phyloP scores from a whole-genome alignment of 1,140 invertebrate genomes.

The Trypoxylus dichotomus region DNA sequence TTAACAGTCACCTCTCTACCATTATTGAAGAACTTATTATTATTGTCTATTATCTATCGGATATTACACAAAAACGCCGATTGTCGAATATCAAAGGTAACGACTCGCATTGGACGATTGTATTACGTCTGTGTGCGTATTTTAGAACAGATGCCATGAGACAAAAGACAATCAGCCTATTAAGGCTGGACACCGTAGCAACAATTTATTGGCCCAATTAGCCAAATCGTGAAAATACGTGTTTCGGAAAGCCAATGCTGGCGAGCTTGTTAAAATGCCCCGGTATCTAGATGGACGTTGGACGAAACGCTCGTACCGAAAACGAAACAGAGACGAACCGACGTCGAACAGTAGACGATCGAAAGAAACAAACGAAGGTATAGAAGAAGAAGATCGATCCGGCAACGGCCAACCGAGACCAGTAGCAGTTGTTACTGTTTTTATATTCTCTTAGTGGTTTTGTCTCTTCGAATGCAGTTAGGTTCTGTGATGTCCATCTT shows the following conservation, averaged over 20 bases:
- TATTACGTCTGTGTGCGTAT: slow-evolving; percentile 33
- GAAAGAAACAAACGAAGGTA: background rate
- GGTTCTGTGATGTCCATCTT: background rate
- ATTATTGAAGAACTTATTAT: too few relatives aligned
- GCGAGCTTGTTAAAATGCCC: slow-evolving; percentile 41
- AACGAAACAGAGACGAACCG: slow-evolving; percentile 14
- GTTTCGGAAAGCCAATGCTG: slow-evolving; percentile 53
- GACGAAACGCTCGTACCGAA: slow-evolving; percentile 13
- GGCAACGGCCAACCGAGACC: slow-evolving; percentile 16
- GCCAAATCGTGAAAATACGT: slow-evolving; percentile 55
- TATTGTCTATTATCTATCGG: too few relatives aligned
- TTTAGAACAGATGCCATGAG: slow-evolving; percentile 50
- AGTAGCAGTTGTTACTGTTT: slow-evolving; percentile 10
- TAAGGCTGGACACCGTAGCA: slow-evolving; percentile 53
- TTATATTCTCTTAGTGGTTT: slow-evolving; percentile 19
- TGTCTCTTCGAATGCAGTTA: slow-evolving; percentile 1
- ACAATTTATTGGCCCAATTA: slow-evolving; percentile 56
- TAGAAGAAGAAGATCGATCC: slow-evolving; percentile 19
- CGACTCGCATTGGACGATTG: slow-evolving; percentile 45
- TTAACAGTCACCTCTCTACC: too few relatives aligned
- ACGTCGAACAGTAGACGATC: background rate
- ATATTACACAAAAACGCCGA: background rate
- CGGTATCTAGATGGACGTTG: slow-evolving; percentile 27
- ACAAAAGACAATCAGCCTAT: slow-evolving; percentile 56
- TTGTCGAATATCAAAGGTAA: slow-evolving; percentile 2